A percentile compares a stretch with the other conserved stretches of the same genome.
These are phyloP conservation scores for Diceros bicornis DNA, from an alignment of 2,797 vertebrate species.

Conservation along the genomic window DNA sequence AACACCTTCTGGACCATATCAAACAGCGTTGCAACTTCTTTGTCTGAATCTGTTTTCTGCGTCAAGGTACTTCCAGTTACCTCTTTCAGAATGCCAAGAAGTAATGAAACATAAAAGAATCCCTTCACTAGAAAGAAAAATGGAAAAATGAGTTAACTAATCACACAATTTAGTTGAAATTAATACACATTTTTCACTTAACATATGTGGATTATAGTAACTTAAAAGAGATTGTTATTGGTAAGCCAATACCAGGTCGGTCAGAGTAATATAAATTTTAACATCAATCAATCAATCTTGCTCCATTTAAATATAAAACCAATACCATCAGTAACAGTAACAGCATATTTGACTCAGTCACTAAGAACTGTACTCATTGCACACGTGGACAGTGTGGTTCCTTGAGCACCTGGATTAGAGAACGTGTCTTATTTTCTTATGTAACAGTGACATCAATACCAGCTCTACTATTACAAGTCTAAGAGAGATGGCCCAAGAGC, in stretches of 20 bases:
- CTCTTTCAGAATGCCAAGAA: slow-evolving; percentile 93
- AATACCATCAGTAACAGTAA: background rate
- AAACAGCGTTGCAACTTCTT: slow-evolving; percentile 87
- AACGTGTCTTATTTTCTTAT: background rate
- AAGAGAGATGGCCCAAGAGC: background rate
- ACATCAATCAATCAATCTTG: background rate
- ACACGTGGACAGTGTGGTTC: accelerated
- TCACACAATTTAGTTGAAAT: background rate
- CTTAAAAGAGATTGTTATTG: background rate
- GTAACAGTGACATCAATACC: background rate
- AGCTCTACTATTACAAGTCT: background rate
- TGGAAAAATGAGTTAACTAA: background rate
- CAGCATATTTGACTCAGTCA: background rate
- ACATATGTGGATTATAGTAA: background rate
- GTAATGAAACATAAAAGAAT: slow-evolving; percentile 90
- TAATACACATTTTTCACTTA: background rate
- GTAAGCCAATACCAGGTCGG: background rate
- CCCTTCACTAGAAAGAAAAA: slow-evolving; percentile 91
- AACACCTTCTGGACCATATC: slow-evolving; percentile 93
- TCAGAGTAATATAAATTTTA: background rate
- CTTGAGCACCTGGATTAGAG: background rate
- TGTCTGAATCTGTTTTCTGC: slow-evolving; percentile 81
- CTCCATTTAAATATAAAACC: background rate
- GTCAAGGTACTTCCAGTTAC: slow-evolving; percentile 88
- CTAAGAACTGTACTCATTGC: background rate